A percentile compares a stretch with the other conserved stretches of the same genome.
phyloP scores from a whole-genome alignment of 2,797 vertebrate genomes.

The Sebastes wilsoni region DNA sequence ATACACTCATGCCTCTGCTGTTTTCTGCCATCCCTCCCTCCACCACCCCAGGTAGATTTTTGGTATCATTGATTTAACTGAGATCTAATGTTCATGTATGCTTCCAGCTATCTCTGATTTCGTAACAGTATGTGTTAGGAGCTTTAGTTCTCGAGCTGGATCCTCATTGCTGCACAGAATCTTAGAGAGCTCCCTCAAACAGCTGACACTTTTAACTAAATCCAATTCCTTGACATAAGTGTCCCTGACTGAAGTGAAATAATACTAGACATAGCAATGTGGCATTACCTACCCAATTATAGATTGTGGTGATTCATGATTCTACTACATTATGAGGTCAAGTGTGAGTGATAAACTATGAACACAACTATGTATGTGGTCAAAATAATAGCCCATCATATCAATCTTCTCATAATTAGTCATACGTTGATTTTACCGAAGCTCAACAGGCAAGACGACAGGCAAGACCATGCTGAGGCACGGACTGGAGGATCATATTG shows the following conservation, averaged over 20 bases:
- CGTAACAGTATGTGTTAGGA: neutral
- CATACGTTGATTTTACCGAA: neutral
- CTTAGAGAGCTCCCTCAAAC: neutral
- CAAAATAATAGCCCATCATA: neutral
- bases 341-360: neutral
- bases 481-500: neutral
- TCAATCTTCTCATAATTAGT: neutral
- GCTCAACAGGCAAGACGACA: neutral
- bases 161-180: neutral
- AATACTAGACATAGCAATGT: neutral
- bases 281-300: neutral
- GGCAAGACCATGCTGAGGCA: neutral
- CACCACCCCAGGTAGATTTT: neutral
- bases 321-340: neutral
- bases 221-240: neutral
- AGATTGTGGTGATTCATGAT: neutral
- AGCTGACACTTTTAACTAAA: neutral
- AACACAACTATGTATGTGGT: neutral
- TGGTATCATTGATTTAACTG: neutral
- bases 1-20: neutral
- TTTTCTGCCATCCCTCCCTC: neutral
- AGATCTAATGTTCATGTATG: neutral
- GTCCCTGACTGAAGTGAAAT: neutral
- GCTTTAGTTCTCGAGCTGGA: neutral
- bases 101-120: neutral